Percentiles rank a stretch among this genome's conserved stretches.
Conservation (phyloP, 2,888 invertebrate species). For the Apotomis capreana region DNA sequence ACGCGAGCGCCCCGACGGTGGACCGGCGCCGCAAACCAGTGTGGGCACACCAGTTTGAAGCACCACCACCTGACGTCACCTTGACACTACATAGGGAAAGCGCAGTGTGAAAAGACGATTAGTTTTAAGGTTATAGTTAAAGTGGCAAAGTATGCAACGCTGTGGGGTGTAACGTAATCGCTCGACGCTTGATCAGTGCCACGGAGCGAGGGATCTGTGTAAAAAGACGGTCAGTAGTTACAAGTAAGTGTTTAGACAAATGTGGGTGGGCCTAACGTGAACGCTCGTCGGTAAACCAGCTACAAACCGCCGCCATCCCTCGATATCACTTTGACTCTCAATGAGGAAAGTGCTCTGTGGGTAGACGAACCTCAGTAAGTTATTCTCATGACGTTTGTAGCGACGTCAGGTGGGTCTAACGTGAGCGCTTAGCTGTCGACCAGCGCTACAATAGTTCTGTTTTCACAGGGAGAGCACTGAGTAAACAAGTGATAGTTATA, state of each 20-base stretch:
- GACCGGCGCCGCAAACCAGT: constrained; percentile 65
- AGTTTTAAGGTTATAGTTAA: neutral
- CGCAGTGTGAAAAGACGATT: constrained; percentile 60
- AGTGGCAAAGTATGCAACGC: too few species aligned
- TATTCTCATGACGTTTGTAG: too few species aligned
- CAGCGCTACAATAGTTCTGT: too few species aligned
- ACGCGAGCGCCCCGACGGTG: constrained; percentile 60
- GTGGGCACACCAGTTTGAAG: constrained; percentile 62
- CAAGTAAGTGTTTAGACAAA: too few species aligned
- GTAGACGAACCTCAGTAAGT: too few species aligned
- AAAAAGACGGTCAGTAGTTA: constrained; percentile 37
- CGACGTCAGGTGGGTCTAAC: too few species aligned
- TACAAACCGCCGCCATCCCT: neutral
- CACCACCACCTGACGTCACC: constrained; percentile 75
- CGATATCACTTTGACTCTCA: too few species aligned
- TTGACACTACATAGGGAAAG: constrained; percentile 73
- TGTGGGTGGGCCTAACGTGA: neutral
- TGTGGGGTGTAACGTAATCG: too few species aligned
- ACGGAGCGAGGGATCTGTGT: constrained; percentile 51
- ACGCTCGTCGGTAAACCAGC: neutral
- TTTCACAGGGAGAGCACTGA: neutral
- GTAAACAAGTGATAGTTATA: neutral
- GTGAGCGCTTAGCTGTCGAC: too few species aligned
- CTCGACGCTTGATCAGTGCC: too few species aligned
- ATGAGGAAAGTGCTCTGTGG: too few species aligned